Conservation (phyloP, 2,797 vertebrate genomes). For the Alectoris magna region DNA sequence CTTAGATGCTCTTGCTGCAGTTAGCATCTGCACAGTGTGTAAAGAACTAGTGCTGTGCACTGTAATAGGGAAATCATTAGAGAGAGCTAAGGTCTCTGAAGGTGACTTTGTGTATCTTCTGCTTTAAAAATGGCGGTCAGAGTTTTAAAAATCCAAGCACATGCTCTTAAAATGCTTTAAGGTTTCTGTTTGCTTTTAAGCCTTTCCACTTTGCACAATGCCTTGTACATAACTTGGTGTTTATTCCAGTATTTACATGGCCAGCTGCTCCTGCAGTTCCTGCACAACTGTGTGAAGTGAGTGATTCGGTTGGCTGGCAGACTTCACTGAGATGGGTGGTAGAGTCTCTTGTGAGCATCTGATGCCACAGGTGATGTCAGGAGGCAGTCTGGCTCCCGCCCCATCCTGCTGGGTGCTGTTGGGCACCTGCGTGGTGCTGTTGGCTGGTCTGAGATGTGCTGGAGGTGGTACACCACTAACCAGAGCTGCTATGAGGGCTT, state of each 20-base stretch:
- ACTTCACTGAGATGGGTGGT: background rate
- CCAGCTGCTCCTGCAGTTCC: constrained; percentile 6
- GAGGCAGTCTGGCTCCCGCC: constrained; percentile 16
- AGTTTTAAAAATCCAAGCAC: background rate
- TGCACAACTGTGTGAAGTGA: background rate
- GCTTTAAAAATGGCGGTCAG: background rate
- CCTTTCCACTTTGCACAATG: constrained; percentile 12
- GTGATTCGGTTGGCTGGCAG: constrained; percentile 20
- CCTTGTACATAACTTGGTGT: background rate
- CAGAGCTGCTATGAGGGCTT: background rate
- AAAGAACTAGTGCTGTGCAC: background rate
- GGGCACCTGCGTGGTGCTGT: background rate
- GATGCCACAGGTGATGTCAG: constrained; percentile 9
- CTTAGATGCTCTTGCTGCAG: background rate
- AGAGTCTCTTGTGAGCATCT: background rate
- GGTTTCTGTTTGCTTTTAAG: background rate
- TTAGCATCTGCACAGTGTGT: background rate
- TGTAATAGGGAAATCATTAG: background rate
- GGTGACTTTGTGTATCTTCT: background rate
- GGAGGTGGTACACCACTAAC: background rate
- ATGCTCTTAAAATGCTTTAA: background rate
- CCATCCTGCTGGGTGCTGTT: background rate
- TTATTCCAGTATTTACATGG: background rate
- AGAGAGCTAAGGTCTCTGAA: background rate
- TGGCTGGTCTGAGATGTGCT: background rate